Conservation (phyloP, 1,140 invertebrate species). For the Antheraea pernyi region DNA sequence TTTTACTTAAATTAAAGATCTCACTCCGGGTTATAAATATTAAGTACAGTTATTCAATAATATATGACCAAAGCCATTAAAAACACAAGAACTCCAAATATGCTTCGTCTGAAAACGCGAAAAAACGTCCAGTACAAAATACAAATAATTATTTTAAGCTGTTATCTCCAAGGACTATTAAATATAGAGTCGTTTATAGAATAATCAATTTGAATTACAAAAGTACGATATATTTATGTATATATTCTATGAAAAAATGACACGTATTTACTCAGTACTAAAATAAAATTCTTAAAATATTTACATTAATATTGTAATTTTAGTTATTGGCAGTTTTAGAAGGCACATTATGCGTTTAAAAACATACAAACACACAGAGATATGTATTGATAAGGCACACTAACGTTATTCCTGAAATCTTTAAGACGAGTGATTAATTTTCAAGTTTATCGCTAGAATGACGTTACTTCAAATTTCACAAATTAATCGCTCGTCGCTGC, state of each 20-base stretch:
- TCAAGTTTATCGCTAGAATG: no score
- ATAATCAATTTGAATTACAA: no score
- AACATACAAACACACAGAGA: constrained; percentile 2
- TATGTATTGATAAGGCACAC: constrained; percentile 11
- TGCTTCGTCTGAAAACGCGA: no score
- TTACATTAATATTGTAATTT: constrained; percentile 5
- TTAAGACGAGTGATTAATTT: no score
- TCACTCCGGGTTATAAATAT: background rate
- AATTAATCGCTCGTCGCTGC: no score
- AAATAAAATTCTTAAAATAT: constrained; percentile 7
- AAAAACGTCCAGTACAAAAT: no score
- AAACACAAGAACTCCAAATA: no score
- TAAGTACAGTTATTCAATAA: constrained; percentile 12
- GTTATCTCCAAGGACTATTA: no score
- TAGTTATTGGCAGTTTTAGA: constrained; percentile 12
- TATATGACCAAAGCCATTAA: background rate
- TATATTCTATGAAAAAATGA: constrained; percentile 11
- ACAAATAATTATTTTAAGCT: no score
- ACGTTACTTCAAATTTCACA: no score
- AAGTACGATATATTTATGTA: background rate
- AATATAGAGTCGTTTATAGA: no score
- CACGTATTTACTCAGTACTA: background rate
- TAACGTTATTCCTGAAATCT: no score
- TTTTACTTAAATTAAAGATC: constrained; percentile 9
- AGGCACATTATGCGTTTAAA: constrained; percentile 10